Evolutionary conservation across 2,113 vertebrate genomes (phyloP).

Genomic region (Meriones unguiculatus): DNA sequence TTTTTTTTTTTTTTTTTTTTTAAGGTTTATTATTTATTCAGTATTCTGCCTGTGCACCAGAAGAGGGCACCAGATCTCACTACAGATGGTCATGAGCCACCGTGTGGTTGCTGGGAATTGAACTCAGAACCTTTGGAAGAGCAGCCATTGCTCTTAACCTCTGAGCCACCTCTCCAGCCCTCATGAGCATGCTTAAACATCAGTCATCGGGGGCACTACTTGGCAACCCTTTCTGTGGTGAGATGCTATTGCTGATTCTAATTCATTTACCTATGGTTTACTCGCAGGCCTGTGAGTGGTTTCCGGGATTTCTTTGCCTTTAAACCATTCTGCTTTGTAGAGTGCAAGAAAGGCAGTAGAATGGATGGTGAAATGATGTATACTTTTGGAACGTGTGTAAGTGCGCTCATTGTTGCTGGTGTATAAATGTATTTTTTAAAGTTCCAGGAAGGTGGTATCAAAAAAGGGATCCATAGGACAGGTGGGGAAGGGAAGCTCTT

Average conservation of each 20-base stretch:
- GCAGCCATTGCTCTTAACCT: too few species aligned
- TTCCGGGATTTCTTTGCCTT: neutral
- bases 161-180: too few species aligned
- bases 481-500: neutral
- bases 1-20: too few species aligned
- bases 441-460: neutral
- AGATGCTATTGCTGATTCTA: neutral
- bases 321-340: rapidly evolving
- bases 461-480: neutral
- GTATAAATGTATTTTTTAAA: neutral
- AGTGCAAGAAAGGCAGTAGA: rapidly evolving
- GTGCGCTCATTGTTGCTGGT: rapidly evolving
- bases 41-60: too few species aligned
- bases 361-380: neutral
- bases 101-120: too few species aligned
- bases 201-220: rapidly evolving
- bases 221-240: neutral
- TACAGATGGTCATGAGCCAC: too few species aligned
- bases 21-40: too few species aligned
- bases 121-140: too few species aligned
- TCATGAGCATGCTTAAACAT: too few species aligned
- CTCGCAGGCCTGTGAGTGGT: neutral
- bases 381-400: rapidly evolving
- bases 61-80: too few species aligned
- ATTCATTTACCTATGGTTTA: neutral